phyloP scores from a whole-genome alignment of 2,888 invertebrate genomes.

The Meteorus cinctellus region DNA sequence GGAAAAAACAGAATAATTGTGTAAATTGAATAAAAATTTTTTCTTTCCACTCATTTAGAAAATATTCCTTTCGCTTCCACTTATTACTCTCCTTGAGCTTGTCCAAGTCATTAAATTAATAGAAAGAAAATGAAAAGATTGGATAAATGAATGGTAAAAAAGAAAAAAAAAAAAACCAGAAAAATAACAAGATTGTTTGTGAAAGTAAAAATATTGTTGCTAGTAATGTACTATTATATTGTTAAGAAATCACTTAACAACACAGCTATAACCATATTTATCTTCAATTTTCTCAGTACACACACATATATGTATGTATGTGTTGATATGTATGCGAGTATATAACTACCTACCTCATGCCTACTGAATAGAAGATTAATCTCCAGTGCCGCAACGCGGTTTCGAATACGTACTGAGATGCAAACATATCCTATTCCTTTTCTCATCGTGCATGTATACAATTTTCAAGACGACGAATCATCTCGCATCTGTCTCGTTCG shows the following conservation, averaged over 20 bases:
- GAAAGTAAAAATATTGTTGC: slow-evolving; percentile 11
- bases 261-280: slow-evolving; percentile 15
- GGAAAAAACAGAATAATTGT: neutral
- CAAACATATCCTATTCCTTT: slow-evolving; percentile 16
- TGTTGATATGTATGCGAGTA: neutral
- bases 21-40: neutral
- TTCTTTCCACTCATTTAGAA: neutral
- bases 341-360: neutral
- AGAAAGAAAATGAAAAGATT: neutral
- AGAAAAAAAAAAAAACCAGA: neutral
- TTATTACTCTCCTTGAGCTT: neutral
- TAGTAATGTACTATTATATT: neutral
- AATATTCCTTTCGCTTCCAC: slow-evolving; percentile 12
- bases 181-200: slow-evolving; percentile 12
- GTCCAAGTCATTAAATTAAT: neutral
- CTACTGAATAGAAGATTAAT: slow-evolving; percentile 2
- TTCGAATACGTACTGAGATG: slow-evolving; percentile 7
- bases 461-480: slow-evolving; percentile 14
- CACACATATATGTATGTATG: neutral
- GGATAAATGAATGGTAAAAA: neutral
- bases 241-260: slow-evolving; percentile 15
- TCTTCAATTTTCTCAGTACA: neutral
- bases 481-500: slow-evolving; percentile 28
- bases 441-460: neutral
- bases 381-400: slow-evolving; percentile 1